Conservation (phyloP, 1,140 invertebrate genomes). For the Drosophila tropicalis region DNA sequence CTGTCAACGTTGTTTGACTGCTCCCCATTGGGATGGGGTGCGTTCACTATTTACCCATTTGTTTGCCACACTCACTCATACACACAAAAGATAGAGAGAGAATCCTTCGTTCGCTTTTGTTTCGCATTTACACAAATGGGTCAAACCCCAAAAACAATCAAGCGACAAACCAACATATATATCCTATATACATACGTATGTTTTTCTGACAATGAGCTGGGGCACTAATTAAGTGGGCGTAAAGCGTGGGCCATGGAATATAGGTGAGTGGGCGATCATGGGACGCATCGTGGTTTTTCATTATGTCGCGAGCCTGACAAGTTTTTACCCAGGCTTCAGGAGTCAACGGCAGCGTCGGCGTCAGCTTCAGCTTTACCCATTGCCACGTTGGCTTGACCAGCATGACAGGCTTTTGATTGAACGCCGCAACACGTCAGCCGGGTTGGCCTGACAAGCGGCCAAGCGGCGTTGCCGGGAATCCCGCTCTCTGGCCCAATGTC, state of each 20-base stretch:
- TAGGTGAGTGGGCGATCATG: conserved; percentile 26
- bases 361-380: conserved; percentile 1
- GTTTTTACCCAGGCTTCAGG: conserved; percentile 47
- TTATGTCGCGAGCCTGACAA: conserved; percentile 34
- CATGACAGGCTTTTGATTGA: conserved; percentile 74
- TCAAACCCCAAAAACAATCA: conserved; percentile 81
- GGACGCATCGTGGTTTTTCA: conserved; percentile 39
- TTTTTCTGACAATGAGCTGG: conserved; percentile 60
- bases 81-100: conserved; percentile 9
- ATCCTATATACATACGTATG: conserved; percentile 22
- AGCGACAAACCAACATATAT: conserved; percentile 29
- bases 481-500: conserved; percentile 31
- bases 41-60: conserved; percentile 3
- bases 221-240: conserved; percentile 78
- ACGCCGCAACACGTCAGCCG: conserved; percentile 58
- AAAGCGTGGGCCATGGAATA: conserved; percentile 1
- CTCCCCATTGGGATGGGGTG: background rate
- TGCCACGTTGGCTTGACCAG: background rate
- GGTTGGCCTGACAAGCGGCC: conserved; percentile 48
- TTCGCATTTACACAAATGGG: conserved; percentile 75
- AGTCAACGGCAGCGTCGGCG: too few species aligned
- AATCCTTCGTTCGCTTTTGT: conserved; percentile 51
- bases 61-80: too few species aligned
- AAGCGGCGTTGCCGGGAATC: conserved; percentile 21
- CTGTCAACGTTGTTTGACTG: conserved; percentile 45